Evolutionary conservation across 2,797 vertebrate species (phyloP).

Genomic region (Prunella strophiata): DNA sequence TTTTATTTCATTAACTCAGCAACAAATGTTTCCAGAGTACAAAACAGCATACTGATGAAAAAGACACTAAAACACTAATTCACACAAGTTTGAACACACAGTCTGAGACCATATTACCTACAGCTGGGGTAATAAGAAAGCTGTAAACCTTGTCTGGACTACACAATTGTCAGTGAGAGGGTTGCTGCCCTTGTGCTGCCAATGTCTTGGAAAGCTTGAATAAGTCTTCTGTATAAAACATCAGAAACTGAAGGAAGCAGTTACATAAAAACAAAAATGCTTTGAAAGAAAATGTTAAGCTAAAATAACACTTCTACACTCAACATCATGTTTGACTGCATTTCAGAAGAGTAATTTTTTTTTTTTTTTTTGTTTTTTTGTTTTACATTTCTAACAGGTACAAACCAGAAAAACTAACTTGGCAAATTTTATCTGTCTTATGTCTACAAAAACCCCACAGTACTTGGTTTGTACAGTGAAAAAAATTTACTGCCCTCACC

Average conservation of each 20-base stretch:
- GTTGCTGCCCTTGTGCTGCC: fast-evolving
- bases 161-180: neutral
- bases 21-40: neutral
- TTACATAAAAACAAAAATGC: neutral
- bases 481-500: neutral
- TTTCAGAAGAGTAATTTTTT: neutral
- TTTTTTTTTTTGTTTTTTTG: neutral
- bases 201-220: neutral
- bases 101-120: neutral
- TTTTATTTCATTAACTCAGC: neutral
- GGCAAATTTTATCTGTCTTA: neutral
- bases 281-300: neutral
- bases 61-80: neutral
- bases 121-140: neutral
- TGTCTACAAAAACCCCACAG: neutral
- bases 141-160: neutral
- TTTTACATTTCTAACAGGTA: neutral
- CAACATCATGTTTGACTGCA: neutral
- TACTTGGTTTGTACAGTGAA: neutral
- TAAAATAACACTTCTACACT: neutral
- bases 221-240: neutral
- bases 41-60: neutral
- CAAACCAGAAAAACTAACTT: neutral
- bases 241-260: neutral
- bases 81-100: neutral